Evolutionary conservation across 2,888 invertebrate genomes (phyloP), one percentile per base, ranked within the genome.

Genomic region (Lithophane leautieri): DNA sequence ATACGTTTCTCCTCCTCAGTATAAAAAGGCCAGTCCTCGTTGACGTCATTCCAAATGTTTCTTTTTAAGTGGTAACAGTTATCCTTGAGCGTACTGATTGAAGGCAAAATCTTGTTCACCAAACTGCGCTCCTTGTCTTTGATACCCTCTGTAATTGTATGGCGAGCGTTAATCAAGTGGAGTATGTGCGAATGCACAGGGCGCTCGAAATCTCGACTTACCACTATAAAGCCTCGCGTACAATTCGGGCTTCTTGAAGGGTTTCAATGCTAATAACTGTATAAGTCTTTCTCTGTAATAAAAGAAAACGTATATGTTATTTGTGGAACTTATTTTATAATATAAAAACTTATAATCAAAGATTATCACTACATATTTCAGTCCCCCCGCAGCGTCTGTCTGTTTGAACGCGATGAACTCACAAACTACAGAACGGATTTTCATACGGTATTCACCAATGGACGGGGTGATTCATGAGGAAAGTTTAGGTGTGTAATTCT

Each of bases 11-110:
- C 99, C 92, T 98, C 98, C 90, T 99, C 99, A 34, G 98, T 97
- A 93, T 99, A 99, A 97, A 98, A 99, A 81, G 98, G 98, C 99
- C 99, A 99, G 93, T 98, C 98, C 92, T 98, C 98, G 90, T 98
- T 98, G 86, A 99, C 98, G 93, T 99, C 99, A 93, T 98, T 98
- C 98, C 99, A 99, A 91, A 98, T 97, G 92, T 98, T 98, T 91
- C 98, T 98, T 90, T 98, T 98, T 94, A 99, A 97, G 92, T 98
- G 98, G 97, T 98, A 99, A 92, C 98, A 98, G 96, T 99, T 99
- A 95, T 99, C 98, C 94, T 98, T 98, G 96, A 98, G 97, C 86
- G 96, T 97, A 88, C 99, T 98, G 88, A 99, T 98, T 93, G 98
- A 98, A 90, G 98, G 98, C 92, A 99, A 97, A 89, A 98, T 97